phyloP scores from a whole-genome alignment of 2,888 invertebrate genomes.

The Penaeus monodon region DNA sequence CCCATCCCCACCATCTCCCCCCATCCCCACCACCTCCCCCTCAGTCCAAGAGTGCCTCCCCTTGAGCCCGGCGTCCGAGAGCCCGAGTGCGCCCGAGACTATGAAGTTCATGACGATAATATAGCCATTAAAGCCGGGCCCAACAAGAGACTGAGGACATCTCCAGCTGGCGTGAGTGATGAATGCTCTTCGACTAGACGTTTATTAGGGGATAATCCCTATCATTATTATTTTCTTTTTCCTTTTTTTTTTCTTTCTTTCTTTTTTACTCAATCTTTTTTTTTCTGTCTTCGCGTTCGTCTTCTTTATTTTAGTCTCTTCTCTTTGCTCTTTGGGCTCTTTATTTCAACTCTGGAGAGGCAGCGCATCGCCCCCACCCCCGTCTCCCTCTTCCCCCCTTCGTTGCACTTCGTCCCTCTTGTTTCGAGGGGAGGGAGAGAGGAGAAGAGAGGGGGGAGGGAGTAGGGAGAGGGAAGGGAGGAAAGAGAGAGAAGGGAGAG shows the following conservation, averaged over 20 bases:
- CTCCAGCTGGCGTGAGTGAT: background rate
- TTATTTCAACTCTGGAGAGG: background rate
- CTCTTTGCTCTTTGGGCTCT: background rate
- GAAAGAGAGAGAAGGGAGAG: background rate
- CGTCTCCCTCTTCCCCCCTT: background rate
- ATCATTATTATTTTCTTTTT: background rate
- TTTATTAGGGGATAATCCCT: conserved; percentile 12
- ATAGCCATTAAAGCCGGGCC: conserved; percentile 16
- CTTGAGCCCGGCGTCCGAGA: too few relatives aligned
- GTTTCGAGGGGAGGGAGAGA: background rate
- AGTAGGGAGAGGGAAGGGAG: background rate
- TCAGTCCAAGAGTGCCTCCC: too few relatives aligned
- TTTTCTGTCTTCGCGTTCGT: too few relatives aligned
- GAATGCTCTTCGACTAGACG: conserved; percentile 1
- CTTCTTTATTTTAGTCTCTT: too few relatives aligned
- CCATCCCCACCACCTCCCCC: too few relatives aligned
- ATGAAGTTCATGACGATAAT: conserved; percentile 2
- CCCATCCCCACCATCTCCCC: too few relatives aligned
- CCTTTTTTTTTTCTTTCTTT: background rate
- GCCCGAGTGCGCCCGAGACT: too few relatives aligned
- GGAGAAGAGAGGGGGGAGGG: background rate
- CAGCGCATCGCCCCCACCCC: background rate
- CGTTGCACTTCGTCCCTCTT: background rate
- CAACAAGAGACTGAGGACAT: conserved; percentile 4
- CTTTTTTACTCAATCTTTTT: background rate